Conservation (phyloP, 2,797 vertebrate species). For the Paguma larvata region DNA sequence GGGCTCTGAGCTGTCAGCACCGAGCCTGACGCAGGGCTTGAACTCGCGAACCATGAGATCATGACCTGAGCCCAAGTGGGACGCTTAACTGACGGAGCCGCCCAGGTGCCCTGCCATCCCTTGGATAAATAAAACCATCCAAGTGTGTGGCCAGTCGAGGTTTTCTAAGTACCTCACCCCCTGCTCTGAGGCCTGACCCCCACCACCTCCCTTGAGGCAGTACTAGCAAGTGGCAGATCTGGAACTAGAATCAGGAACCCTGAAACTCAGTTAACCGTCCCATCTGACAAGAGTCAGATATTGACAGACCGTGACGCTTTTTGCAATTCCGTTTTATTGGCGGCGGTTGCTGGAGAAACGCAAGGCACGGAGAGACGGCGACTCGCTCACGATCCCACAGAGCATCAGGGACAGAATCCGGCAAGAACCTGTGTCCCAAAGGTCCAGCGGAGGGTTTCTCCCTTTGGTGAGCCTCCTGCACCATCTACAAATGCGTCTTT, state of each 20-base stretch:
- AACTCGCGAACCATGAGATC: no score
- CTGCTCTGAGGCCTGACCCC: neutral
- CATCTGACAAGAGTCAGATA: neutral
- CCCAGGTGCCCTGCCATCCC: neutral
- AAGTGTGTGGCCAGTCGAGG: neutral
- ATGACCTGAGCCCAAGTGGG: no score
- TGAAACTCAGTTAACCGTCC: neutral
- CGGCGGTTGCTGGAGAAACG: neutral
- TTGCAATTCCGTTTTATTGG: neutral
- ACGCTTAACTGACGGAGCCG: no score
- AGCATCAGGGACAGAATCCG: neutral
- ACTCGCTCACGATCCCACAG: neutral
- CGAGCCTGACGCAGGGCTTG: no score
- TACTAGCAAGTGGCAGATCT: neutral
- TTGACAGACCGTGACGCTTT: neutral
- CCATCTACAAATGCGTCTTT: neutral
- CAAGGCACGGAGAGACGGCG: neutral
- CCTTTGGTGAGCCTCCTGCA: fast-evolving
- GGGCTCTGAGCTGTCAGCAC: no score
- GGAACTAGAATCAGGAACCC: neutral
- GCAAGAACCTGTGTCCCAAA: neutral
- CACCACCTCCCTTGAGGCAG: neutral
- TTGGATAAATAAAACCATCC: neutral
- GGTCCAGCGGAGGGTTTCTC: neutral
- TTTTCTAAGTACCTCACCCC: neutral